Evolutionary conservation across 2,888 invertebrate species (phyloP).

Genomic region (Cephus rjabovi): DNA sequence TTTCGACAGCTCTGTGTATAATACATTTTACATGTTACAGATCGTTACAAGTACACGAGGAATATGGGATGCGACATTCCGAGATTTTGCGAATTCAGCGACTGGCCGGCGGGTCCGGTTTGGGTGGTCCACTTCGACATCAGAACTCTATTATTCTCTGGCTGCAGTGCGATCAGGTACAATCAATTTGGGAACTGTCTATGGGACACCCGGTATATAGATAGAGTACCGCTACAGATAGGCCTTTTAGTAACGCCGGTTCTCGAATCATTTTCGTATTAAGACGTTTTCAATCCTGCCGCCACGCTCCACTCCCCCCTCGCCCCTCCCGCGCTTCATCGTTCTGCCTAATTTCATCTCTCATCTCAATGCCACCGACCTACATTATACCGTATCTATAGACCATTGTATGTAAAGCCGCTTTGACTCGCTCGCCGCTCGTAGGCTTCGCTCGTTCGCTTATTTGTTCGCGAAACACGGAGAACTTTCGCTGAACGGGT

Average conservation of each 20-base stretch:
- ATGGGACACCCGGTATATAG: not conserved
- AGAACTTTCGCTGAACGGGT: constrained; percentile 50
- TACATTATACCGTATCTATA: not conserved
- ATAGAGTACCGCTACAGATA: not conserved
- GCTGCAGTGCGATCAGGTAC: constrained; percentile 85
- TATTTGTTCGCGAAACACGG: not conserved
- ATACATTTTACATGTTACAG: constrained; percentile 65
- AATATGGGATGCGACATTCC: constrained; percentile 77
- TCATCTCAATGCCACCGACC: not conserved
- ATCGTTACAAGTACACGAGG: constrained; percentile 81
- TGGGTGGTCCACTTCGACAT: constrained; percentile 82
- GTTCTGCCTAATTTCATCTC: not conserved
- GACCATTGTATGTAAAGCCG: not conserved
- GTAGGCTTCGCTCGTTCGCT: not conserved
- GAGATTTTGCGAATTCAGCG: constrained; percentile 78
- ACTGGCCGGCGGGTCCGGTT: constrained; percentile 71
- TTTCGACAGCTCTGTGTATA: not conserved
- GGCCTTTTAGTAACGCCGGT: not conserved
- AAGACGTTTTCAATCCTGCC: too few species aligned
- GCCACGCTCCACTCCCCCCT: too few species aligned
- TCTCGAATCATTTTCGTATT: not conserved
- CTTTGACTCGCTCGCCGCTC: not conserved
- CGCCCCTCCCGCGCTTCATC: not conserved
- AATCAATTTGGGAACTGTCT: not conserved
- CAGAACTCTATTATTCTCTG: constrained; percentile 83